phyloP scores from a whole-genome alignment of 1,140 invertebrate species.

The Trypoxylus dichotomus region DNA sequence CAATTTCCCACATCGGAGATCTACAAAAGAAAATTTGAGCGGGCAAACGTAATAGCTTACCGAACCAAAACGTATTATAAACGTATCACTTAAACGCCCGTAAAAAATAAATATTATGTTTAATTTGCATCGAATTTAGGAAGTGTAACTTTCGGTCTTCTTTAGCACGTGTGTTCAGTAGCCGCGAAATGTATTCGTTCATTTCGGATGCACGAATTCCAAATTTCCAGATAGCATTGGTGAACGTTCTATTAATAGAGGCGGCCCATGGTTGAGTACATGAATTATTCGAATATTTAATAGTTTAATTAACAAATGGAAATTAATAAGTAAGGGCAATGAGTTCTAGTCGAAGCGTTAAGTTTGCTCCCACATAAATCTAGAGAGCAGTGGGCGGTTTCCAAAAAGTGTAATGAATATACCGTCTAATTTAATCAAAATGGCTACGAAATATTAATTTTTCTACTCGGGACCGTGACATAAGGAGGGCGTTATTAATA shows the following conservation, averaged over 20 bases:
- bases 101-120: not conserved
- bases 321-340: not conserved
- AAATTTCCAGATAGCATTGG: not conserved
- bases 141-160: not conserved
- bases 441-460: conserved; percentile 14
- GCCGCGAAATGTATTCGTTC: conserved; percentile 6
- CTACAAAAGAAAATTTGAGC: not conserved
- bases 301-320: conserved; percentile 1
- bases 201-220: not conserved
- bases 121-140: conserved; percentile 4
- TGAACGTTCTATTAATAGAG: not conserved
- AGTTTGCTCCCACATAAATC: conserved; percentile 10
- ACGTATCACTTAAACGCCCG: not conserved
- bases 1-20: not conserved
- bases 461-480: not conserved
- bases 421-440: conserved; percentile 19
- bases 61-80: not conserved
- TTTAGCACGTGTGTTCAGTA: not conserved
- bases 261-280: not conserved
- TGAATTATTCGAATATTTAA: conserved; percentile 1
- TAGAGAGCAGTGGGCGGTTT: not conserved
- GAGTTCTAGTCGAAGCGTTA: not conserved
- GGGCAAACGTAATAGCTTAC: not conserved
- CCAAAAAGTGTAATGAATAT: not conserved
- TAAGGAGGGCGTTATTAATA: conserved; percentile 10